Base-by-base conservation (phyloP, 2,113 vertebrate genomes). In the Myxocyprinus asiaticus region DNA sequence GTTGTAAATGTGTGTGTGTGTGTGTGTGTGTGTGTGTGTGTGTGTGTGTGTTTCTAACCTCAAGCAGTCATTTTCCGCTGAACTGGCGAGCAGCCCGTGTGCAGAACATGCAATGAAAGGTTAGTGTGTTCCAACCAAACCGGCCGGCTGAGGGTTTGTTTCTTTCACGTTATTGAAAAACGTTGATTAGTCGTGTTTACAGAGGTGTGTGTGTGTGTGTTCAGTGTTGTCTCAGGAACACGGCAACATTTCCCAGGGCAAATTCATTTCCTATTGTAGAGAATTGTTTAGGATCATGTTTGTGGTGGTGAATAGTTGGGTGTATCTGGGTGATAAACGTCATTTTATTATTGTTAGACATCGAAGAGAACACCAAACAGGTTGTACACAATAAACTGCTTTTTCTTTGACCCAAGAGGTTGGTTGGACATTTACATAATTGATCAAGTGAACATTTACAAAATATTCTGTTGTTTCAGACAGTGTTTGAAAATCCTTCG, bases 231-330 rank as follows among this genome's bases (percentile, higher is more conserved):
- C 48, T 33, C 10, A 10, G 64, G 2, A 15, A 44, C 63, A 8
- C 33, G 14, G 12, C 86, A 86, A 83, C 81, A 79, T 78, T 87
- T 87, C 79, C 73, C 86, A 87, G 88, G 87, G 86, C 88, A 86
- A 86, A 88, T 87, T 88, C 68, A 85, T 88, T 89, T 88, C 85
- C 86, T 82, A 90, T 87, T 90, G 82, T 83, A 86, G 85, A 81
- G 84, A 82, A 84, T 67, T 77, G 65, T 88, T 84, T 87, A 65
- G 82, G 85, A 81, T 83, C 81, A 79, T 85, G 85, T 88, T 88
- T 88, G n/a, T n/a, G 22, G 22, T 33, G 22, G 22, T 33, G 22
- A 33, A 85, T 87, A 83, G 79, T 88, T 87, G 87, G 85, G 83
- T 77, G 73, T 58, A 84, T 84, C 85, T 87, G 67, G 77, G 76